Percentiles rank a stretch among this genome's conserved stretches.
phyloP scores from a whole-genome alignment of 2,888 invertebrate genomes.

The Synergus itoensis region DNA sequence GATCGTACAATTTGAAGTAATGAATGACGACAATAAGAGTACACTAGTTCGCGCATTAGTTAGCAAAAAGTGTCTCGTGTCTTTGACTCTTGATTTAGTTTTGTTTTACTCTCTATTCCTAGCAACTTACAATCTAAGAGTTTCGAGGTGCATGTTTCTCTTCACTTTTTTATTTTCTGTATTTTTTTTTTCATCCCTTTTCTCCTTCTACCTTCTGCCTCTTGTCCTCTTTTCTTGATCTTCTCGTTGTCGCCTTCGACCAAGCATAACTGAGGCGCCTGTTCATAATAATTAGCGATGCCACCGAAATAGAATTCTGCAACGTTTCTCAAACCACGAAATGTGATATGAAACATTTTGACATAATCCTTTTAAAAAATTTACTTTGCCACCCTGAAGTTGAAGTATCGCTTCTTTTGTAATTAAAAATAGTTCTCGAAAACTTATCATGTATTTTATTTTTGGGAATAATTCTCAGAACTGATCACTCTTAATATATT shows the following conservation, averaged over 20 bases:
- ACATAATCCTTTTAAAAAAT: slow-evolving; percentile 21
- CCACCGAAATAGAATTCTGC: slow-evolving; percentile 65
- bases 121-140: slow-evolving; percentile 22
- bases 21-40: slow-evolving; percentile 27
- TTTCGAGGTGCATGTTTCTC: slow-evolving; percentile 20
- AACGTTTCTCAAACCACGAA: slow-evolving; percentile 25
- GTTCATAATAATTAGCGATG: slow-evolving; percentile 71
- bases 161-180: neutral
- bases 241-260: slow-evolving; percentile 56
- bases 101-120: slow-evolving; percentile 10
- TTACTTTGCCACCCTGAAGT: slow-evolving; percentile 14
- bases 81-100: slow-evolving; percentile 5
- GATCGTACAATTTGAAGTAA: slow-evolving; percentile 10
- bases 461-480: neutral
- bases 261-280: slow-evolving; percentile 55
- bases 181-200: slow-evolving; percentile 44
- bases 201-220: slow-evolving; percentile 23
- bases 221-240: slow-evolving; percentile 42
- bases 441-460: neutral
- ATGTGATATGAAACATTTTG: slow-evolving; percentile 9
- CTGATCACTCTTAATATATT: neutral
- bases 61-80: slow-evolving; percentile 19
- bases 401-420: neutral
- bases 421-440: neutral
- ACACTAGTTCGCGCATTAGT: slow-evolving; percentile 37